Percentiles rank a stretch among this genome's conserved stretches.
Evolutionary conservation across 2,113 vertebrate species (phyloP).

Genomic region (Irena cyanogastra): DNA sequence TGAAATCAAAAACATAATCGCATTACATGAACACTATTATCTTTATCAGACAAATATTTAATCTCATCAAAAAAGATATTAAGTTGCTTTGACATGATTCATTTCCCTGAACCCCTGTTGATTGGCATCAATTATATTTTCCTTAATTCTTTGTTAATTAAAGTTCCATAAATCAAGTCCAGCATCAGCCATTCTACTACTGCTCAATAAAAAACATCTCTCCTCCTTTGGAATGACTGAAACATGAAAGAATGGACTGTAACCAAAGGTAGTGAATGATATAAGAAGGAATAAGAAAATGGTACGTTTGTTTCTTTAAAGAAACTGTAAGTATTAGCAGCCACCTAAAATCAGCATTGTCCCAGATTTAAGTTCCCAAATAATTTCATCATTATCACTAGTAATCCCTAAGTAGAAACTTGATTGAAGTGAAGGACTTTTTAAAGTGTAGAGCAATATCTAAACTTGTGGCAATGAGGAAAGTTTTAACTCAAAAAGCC

Average conservation of each 20-base stretch:
- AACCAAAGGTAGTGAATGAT: background rate
- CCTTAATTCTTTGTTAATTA: constrained; percentile 30
- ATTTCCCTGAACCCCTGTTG: background rate
- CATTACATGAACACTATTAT: constrained; percentile 14
- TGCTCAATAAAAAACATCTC: background rate
- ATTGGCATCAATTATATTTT: constrained; percentile 28
- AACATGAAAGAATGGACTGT: background rate
- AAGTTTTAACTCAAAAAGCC: background rate
- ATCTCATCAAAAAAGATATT: constrained; percentile 31
- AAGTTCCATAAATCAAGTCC: background rate
- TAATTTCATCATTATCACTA: background rate
- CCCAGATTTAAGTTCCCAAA: background rate
- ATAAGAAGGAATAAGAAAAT: background rate
- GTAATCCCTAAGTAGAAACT: background rate
- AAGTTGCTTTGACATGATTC: constrained; percentile 14
- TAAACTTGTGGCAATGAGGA: background rate
- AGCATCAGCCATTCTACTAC: background rate
- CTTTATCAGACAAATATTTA: constrained; percentile 37
- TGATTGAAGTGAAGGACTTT: background rate
- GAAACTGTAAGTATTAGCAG: background rate
- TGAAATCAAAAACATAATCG: constrained; percentile 26
- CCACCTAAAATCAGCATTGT: background rate
- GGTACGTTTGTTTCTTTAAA: background rate
- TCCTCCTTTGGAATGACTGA: background rate
- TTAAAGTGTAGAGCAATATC: background rate